Evolutionary conservation across 2,888 invertebrate genomes (phyloP).

Genomic region (Trichopria drosophilae): DNA sequence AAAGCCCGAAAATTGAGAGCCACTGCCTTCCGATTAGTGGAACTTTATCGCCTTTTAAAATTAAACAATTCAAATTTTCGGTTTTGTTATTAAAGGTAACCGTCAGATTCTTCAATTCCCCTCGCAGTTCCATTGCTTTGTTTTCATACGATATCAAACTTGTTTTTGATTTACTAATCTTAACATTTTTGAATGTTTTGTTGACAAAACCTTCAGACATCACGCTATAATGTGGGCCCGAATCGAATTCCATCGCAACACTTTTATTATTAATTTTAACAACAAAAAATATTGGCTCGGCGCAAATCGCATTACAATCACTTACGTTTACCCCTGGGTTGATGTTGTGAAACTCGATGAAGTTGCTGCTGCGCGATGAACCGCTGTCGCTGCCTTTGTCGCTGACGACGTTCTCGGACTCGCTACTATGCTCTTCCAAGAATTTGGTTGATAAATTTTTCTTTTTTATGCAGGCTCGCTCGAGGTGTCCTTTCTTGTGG

Average conservation of each 20-base stretch:
- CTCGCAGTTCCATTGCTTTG: conserved; percentile 15
- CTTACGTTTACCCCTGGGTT: conserved; percentile 5
- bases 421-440: conserved; percentile 16
- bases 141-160: conserved; percentile 17
- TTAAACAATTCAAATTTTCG: conserved; percentile 13
- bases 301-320: conserved; percentile 8
- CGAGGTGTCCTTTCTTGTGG: conserved; percentile 25
- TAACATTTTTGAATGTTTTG: conserved; percentile 6
- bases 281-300: conserved; percentile 17
- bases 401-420: conserved; percentile 11
- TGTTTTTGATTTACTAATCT: conserved; percentile 9
- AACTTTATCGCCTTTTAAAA: conserved; percentile 22
- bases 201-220: conserved; percentile 23
- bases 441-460: conserved; percentile 19
- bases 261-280: conserved; percentile 9
- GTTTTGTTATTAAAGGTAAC: conserved; percentile 12
- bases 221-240: conserved; percentile 26
- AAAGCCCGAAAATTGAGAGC: conserved; percentile 18
- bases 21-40: conserved; percentile 22
- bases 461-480: conserved; percentile 25
- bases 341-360: conserved; percentile 17
- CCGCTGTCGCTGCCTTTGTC: background rate
- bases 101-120: conserved; percentile 16
- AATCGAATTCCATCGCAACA: conserved; percentile 31
- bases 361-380: conserved; percentile 1